Evolutionary conservation across 92 coral and sea anemone genomes (phyloP).

Genomic region (Paramuricea clavata): DNA sequence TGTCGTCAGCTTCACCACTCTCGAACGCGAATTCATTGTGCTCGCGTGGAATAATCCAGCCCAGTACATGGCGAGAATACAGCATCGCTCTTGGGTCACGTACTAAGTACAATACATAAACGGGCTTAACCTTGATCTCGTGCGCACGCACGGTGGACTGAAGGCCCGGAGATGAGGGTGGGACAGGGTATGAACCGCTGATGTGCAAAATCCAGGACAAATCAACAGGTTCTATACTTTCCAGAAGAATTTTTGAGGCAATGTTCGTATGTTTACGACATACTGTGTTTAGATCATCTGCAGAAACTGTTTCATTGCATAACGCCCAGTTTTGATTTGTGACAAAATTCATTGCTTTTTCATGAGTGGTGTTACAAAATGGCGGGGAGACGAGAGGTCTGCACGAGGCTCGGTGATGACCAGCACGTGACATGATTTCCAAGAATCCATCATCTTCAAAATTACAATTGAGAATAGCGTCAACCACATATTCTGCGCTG

Average conservation of each 20-base stretch:
- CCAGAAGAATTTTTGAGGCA: constrained; percentile 74
- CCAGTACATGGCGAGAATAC: constrained; percentile 76
- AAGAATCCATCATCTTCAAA: constrained; percentile 73
- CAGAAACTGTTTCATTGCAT: constrained; percentile 65
- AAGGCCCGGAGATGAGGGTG: neutral
- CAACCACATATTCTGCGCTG: constrained; percentile 44
- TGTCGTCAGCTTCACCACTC: constrained; percentile 20
- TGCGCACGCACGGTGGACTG: neutral
- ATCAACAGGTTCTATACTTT: constrained; percentile 68
- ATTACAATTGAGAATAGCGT: constrained; percentile 74
- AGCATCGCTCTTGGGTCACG: constrained; percentile 94
- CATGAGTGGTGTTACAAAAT: constrained; percentile 63
- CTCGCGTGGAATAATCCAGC: constrained; percentile 61
- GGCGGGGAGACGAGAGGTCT: constrained; percentile 74
- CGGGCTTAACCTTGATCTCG: neutral
- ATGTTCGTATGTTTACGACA: constrained; percentile 64
- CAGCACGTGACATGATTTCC: constrained; percentile 60
- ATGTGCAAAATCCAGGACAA: constrained; percentile 17
- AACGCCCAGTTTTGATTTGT: neutral
- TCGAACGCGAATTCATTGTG: neutral
- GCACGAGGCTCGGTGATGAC: constrained; percentile 77
- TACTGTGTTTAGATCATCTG: constrained; percentile 61
- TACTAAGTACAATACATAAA: constrained; percentile 78
- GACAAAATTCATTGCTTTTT: constrained; percentile 28
- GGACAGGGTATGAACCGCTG: neutral